A percentile compares a stretch with the other conserved stretches of the same genome.
Conservation (phyloP, 2,113 vertebrate species). For the Rhineura floridana region DNA sequence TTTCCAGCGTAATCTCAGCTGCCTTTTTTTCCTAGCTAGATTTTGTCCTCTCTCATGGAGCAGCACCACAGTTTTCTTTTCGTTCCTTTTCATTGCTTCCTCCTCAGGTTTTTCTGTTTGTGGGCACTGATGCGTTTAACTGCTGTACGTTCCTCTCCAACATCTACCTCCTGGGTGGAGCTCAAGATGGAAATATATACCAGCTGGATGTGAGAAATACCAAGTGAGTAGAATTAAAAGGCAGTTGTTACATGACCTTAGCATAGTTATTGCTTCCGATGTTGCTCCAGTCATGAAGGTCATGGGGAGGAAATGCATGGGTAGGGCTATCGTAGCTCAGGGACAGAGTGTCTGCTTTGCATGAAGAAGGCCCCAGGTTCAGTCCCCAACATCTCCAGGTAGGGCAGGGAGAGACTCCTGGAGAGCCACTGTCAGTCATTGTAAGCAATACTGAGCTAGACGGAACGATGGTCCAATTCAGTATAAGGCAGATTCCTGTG, state of each 20-base stretch:
- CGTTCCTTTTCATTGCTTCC: neutral
- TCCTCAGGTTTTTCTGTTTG: slow-evolving; percentile 78
- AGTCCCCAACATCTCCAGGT: too few species aligned
- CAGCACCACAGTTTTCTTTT: slow-evolving; percentile 7
- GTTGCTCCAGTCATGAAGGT: neutral
- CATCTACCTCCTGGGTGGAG: slow-evolving; percentile 76
- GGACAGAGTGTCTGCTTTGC: too few species aligned
- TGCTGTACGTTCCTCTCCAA: slow-evolving; percentile 82
- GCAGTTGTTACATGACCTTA: neutral
- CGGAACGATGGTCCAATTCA: too few species aligned
- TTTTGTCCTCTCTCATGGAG: neutral
- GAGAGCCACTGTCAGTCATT: too few species aligned
- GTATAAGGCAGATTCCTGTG: too few species aligned
- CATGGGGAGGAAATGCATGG: too few species aligned
- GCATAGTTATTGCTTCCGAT: rapidly evolving
- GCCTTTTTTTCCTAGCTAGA: neutral
- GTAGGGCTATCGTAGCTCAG: too few species aligned
- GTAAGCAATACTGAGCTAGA: too few species aligned
- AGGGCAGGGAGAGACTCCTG: too few species aligned
- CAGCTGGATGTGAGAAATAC: slow-evolving; percentile 80
- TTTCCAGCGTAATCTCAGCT: neutral
- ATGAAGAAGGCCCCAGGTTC: too few species aligned
- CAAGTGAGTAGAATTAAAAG: slow-evolving; percentile 59
- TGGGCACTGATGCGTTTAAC: slow-evolving; percentile 81
- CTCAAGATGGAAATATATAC: slow-evolving; percentile 83